A percentile compares a stretch with the other conserved stretches of the same genome.
Conservation (phyloP, 2,888 invertebrate genomes). For the Nudaria mundana region DNA sequence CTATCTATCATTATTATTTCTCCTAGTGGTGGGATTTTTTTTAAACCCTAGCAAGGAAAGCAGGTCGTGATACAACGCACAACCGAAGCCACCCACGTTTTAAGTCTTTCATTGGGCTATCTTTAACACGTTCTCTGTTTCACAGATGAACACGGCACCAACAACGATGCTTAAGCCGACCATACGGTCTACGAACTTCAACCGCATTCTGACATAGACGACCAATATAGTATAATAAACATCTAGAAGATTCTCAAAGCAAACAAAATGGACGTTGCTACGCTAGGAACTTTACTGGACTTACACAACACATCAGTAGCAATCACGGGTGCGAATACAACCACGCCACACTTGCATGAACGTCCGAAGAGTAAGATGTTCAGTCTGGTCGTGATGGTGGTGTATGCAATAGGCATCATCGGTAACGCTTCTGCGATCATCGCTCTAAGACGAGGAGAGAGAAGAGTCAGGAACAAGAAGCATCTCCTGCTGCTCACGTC, state of each 20-base stretch:
- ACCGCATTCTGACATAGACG: neutral
- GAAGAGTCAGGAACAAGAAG: constrained; percentile 88
- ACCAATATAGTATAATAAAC: neutral
- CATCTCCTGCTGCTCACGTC: constrained; percentile 90
- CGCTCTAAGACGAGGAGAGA: constrained; percentile 86
- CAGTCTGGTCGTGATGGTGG: constrained; percentile 69
- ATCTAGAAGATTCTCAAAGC: neutral
- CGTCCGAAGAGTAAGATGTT: constrained; percentile 24
- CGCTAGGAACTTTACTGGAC: constrained; percentile 1
- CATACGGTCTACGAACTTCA: neutral
- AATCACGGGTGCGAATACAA: neutral
- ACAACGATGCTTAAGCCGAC: constrained; percentile 2
- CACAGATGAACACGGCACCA: constrained; percentile 1
- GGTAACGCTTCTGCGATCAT: constrained; percentile 90
- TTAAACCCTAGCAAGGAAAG: no score
- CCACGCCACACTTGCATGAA: neutral
- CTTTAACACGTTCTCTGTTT: neutral
- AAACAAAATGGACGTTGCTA: constrained; percentile 5
- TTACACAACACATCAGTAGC: neutral
- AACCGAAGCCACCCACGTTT: no score
- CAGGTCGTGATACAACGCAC: no score
- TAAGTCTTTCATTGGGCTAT: no score
- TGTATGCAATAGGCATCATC: constrained; percentile 84
- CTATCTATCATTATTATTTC: no score
- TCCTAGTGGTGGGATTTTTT: no score